Percentiles rank a stretch among this genome's conserved stretches.
phyloP scores from a whole-genome alignment of 2,113 vertebrate genomes.

The Poecilia latipinna region DNA sequence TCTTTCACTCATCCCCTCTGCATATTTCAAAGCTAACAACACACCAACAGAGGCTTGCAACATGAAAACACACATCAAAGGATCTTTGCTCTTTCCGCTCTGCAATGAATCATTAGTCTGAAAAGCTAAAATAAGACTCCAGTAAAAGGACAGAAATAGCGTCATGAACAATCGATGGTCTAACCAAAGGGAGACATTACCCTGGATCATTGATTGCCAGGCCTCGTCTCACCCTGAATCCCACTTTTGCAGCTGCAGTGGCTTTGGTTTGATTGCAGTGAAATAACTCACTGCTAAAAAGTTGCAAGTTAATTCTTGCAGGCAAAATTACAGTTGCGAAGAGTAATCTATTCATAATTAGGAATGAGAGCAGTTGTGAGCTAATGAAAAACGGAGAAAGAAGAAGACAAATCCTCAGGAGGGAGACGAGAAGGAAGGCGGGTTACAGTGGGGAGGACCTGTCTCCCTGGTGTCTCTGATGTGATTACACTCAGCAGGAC shows the following conservation, averaged over 20 bases:
- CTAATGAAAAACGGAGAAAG: not conserved
- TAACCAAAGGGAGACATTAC: constrained; percentile 33
- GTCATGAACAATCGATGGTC: constrained; percentile 61
- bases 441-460: constrained; percentile 21
- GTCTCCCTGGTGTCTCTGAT: constrained; percentile 45
- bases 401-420: not conserved
- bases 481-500: constrained; percentile 59
- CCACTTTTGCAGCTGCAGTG: constrained; percentile 9
- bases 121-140: constrained; percentile 62
- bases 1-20: constrained; percentile 19
- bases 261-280: constrained; percentile 14
- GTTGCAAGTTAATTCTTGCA: not conserved
- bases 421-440: constrained; percentile 10
- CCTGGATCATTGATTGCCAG: constrained; percentile 55
- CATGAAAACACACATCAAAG: constrained; percentile 41
- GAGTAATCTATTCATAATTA: constrained; percentile 13
- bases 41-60: not conserved
- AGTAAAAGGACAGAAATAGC: constrained; percentile 61
- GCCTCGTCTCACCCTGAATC: constrained; percentile 14
- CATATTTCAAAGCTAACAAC: constrained; percentile 24
- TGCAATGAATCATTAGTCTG: constrained; percentile 60
- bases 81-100: constrained; percentile 45
- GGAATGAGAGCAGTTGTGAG: not conserved
- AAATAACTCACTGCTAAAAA: constrained; percentile 14
- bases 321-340: not conserved